Percentiles rank a stretch among this genome's conserved stretches.
Conservation (phyloP, 2,113 vertebrate species). For the Oreochromis spilurus region DNA sequence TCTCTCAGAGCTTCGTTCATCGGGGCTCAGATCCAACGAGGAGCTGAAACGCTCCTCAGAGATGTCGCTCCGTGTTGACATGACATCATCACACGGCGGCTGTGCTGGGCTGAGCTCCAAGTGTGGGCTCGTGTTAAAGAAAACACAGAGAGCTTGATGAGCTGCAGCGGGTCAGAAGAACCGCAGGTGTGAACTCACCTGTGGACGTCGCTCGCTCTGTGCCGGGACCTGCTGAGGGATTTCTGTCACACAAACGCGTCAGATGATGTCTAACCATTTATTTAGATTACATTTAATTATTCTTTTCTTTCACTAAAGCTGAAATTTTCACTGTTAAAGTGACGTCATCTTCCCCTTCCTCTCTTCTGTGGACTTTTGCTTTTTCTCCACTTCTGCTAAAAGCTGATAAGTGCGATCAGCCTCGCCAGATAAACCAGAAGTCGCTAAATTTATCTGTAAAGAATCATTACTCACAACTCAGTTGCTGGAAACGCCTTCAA, state of each 20-base stretch:
- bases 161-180: fast-evolving
- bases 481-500: background rate
- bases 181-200: background rate
- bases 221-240: fast-evolving
- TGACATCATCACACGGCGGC: background rate
- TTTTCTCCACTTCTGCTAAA: background rate
- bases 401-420: background rate
- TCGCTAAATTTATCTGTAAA: background rate
- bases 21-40: background rate
- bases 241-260: background rate
- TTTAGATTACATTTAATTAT: background rate
- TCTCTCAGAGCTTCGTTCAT: background rate
- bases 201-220: background rate
- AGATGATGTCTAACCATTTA: fast-evolving
- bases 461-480: background rate
- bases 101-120: background rate
- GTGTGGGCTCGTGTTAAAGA: background rate
- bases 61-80: background rate
- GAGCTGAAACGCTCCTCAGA: background rate
- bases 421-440: background rate
- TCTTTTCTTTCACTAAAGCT: background rate
- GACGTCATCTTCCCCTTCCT: background rate
- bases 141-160: background rate
- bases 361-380: background rate
- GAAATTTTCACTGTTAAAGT: background rate